Base-by-base conservation (phyloP, 2,888 invertebrate genomes). In the Phasia obesa region DNA sequence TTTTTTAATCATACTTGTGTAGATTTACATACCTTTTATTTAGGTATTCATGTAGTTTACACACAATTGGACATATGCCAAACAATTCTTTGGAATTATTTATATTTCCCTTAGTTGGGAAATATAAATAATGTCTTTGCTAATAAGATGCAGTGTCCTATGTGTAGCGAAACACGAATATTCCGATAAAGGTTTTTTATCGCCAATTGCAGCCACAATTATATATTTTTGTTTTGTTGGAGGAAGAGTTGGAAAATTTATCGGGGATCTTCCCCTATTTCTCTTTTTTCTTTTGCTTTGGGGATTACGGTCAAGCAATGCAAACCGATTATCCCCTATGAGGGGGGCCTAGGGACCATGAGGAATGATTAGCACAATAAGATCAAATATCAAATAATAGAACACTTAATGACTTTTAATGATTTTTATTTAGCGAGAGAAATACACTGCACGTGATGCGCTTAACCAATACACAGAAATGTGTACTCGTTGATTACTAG, bases 151-250 rank as follows among this genome's bases (percentile, higher is more conserved):
- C 1, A 59, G 35, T 11, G 21, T 5, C 38, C 23, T 59, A 2
- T 59, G 17, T 57, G 35, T 35, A 57, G 47, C 47, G 19, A 49
- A 49, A 49, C 49, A 21, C 49, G 49, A 21, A 49, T 49, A 49
- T 4, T 49, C 49, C 4, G 49, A 21, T 19, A 49, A 49, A 11
- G 49, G 17, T 49, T 49, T 49, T 49, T 49, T 49, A 2, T 49
- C 21, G 4, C 19, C 49, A 19, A 49, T 49, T 49, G 49, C 49
- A 49, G 49, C 21, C 7, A 31, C 31, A n/a, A 44, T 44, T 44
- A n/a, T 44, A 2, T 15, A 44, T 44, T 44, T 2, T 44, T 6
- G 42, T 15, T 44, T 44, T 44, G 15, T 44, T n/a, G 42, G 42
- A n/a, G 42, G 4, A 15, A 42, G 42, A 44, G 42, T 44, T 4